Percentiles rank a stretch among this genome's conserved stretches.
phyloP scores from a whole-genome alignment of 2,888 invertebrate species.

The Drosophila cognata region DNA sequence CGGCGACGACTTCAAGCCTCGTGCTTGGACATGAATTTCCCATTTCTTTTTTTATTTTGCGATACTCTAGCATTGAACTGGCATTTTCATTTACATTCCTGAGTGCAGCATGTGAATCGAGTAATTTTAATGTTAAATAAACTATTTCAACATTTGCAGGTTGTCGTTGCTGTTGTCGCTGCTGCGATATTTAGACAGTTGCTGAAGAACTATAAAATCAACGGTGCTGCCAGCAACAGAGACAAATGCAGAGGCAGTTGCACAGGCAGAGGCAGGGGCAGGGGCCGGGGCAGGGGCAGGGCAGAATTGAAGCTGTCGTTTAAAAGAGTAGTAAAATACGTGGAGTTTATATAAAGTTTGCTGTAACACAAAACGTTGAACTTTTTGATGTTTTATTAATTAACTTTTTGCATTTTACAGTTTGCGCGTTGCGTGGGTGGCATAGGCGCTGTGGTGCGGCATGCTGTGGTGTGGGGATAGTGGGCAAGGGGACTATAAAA shows the following conservation, averaged over 20 bases:
- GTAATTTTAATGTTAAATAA: slow-evolving; percentile 53
- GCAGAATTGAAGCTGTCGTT: slow-evolving; percentile 32
- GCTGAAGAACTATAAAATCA: slow-evolving; percentile 51
- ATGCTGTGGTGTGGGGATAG: background rate
- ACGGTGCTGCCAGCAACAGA: slow-evolving; percentile 21
- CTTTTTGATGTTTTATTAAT: slow-evolving; percentile 81
- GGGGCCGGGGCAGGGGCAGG: background rate
- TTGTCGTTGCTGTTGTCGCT: slow-evolving; percentile 13
- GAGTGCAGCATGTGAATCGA: slow-evolving; percentile 24
- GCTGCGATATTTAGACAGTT: slow-evolving; percentile 47
- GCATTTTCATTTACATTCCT: slow-evolving; percentile 6
- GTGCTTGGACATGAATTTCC: background rate
- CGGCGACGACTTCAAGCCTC: background rate
- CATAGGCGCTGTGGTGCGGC: background rate
- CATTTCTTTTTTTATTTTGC: background rate
- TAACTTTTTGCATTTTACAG: slow-evolving; percentile 75
- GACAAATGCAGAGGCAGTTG: background rate
- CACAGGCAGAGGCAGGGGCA: background rate
- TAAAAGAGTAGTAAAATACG: slow-evolving; percentile 71
- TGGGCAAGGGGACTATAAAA: background rate
- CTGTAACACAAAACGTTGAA: slow-evolving; percentile 76
- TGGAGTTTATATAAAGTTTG: slow-evolving; percentile 79
- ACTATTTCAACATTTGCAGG: slow-evolving; percentile 49
- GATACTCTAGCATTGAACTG: background rate
- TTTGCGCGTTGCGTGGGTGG: slow-evolving; percentile 1